Evolutionary conservation across 2,797 vertebrate species (phyloP), one percentile per base, ranked within the genome.

Genomic region (Sebastes itinus): DNA sequence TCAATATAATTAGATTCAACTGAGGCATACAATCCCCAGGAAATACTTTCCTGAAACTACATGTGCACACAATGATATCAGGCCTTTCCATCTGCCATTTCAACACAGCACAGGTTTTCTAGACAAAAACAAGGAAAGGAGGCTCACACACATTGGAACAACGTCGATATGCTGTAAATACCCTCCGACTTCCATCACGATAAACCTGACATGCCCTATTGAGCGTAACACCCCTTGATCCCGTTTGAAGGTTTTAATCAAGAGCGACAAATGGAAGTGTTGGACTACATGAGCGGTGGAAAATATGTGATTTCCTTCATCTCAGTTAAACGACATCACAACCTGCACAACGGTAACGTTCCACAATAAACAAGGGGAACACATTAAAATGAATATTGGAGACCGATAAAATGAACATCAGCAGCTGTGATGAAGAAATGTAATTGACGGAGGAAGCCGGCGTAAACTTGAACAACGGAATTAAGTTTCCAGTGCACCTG

Each of bases 1-100:
- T 92, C 87, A 89, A 75, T 84, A 78, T 93, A 92, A 95, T 93
- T 89, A 83, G 80, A 93, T 90, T 88, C 80, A 94, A 94, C 77
- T 80, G 86, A 92, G 59, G 78, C 81, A 82, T 85, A 84, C 85
- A 72, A 80, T 80, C 80, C 75, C 74, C 54, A 61, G 80, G 63
- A 85, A 85, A 84, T 84, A 72, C 80, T 89, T 90, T 84, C 81
- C 68, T 58, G 54, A 88, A 81, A 68, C 63, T 84, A 67, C 75
- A 92, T 81, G 80, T 86, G 85, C 60, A 67, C 70, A 81, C 86
- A 86, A 75, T 79, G 80, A 75, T 87, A 95, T 93, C 91, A 72
- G 83, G 70, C 30, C 52, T 76, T 66, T 84, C 68, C 83, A 92
- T 94, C 90, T 90, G 88, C 2, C 12, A 59, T 88, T 88, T 87